Evolutionary conservation across 2,797 vertebrate species (phyloP).

Genomic region (Pelochelys cantorii): DNA sequence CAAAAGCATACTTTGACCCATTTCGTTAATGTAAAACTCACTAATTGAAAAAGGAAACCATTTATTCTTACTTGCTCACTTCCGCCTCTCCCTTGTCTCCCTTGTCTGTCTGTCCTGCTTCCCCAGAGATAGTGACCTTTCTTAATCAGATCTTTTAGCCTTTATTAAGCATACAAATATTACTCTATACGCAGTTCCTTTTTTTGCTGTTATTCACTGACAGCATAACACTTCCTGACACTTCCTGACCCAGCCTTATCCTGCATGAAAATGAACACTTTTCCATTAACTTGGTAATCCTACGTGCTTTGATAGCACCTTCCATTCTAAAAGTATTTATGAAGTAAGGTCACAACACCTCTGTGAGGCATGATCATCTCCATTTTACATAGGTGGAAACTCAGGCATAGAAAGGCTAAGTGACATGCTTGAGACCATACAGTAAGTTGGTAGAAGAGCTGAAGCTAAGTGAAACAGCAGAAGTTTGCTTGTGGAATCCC

Average conservation of each 20-base stretch:
- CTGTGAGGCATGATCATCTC: background rate
- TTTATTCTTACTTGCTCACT: background rate
- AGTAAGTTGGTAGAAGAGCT: background rate
- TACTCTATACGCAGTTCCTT: slow-evolving; percentile 35
- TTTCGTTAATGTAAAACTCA: slow-evolving; percentile 53
- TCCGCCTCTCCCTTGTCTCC: slow-evolving; percentile 45
- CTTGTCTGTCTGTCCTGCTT: slow-evolving; percentile 67
- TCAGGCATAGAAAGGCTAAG: background rate
- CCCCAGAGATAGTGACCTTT: slow-evolving; percentile 62
- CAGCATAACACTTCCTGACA: slow-evolving; percentile 22
- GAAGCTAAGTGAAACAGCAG: background rate
- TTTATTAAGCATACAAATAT: slow-evolving; percentile 59
- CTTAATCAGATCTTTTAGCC: slow-evolving; percentile 59
- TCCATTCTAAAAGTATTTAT: background rate
- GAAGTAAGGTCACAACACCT: background rate
- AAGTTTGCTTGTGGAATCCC: too few relatives aligned
- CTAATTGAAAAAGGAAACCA: background rate
- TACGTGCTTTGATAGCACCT: slow-evolving; percentile 7
- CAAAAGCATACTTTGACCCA: slow-evolving; percentile 24
- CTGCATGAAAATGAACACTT: slow-evolving; percentile 59
- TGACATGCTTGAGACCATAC: background rate
- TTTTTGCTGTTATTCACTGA: slow-evolving; percentile 37
- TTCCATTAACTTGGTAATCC: slow-evolving; percentile 3
- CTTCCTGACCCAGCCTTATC: slow-evolving; percentile 44
- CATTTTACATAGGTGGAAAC: background rate